Evolutionary conservation across 2,888 invertebrate genomes (phyloP).

Genomic region (Chaetogeoica ovagalla): DNA sequence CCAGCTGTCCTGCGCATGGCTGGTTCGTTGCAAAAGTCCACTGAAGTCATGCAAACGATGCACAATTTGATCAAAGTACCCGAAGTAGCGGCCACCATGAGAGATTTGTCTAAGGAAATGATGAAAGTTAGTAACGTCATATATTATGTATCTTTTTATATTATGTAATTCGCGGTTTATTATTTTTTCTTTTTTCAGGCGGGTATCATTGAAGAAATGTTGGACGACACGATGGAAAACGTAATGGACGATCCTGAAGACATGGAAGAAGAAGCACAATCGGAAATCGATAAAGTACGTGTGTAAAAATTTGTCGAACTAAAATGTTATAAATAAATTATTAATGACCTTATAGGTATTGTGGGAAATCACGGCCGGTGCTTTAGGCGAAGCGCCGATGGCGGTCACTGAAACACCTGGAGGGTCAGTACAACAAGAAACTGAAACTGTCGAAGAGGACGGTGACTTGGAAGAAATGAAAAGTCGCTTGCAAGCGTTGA

Average conservation of each 20-base stretch:
- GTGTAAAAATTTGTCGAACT: neutral
- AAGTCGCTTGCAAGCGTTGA: conserved; percentile 79
- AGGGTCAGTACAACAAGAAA: conserved; percentile 68
- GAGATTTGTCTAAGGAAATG: conserved; percentile 98
- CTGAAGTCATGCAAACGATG: conserved; percentile 99
- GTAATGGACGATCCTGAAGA: conserved; percentile 88
- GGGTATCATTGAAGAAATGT: conserved; percentile 98
- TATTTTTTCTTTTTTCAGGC: conserved; percentile 63
- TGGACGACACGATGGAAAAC: conserved; percentile 94
- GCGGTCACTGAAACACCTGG: conserved; percentile 62
- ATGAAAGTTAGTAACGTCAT: conserved; percentile 69
- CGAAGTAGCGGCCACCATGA: conserved; percentile 94
- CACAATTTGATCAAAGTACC: conserved; percentile 86
- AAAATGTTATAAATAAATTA: neutral
- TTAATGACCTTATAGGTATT: conserved; percentile 64
- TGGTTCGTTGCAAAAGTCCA: conserved; percentile 90
- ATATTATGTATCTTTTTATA: neutral
- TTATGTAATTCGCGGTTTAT: neutral
- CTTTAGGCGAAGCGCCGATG: conserved; percentile 86
- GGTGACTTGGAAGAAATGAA: conserved; percentile 90
- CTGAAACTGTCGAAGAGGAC: conserved; percentile 68
- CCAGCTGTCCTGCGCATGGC: conserved; percentile 91
- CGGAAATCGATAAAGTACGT: conserved; percentile 84
- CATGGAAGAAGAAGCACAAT: conserved; percentile 93
- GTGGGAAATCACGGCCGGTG: conserved; percentile 89